Percentiles rank a stretch among this genome's conserved stretches.
These are phyloP conservation scores for Antheraea mylitta DNA, from an alignment of 1,140 invertebrate species.

Conservation along the genomic window DNA sequence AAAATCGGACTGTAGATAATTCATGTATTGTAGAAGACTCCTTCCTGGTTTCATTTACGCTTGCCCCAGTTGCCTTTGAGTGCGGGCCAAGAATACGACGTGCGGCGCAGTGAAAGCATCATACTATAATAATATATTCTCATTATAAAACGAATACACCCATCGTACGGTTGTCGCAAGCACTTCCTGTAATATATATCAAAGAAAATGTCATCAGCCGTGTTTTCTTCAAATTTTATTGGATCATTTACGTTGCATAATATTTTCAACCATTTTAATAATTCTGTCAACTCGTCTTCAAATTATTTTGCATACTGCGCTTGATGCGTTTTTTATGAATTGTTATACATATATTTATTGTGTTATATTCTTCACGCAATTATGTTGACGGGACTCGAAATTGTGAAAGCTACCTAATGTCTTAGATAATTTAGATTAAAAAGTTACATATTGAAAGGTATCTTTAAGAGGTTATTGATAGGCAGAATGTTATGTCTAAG, in stretches of 20 bases:
- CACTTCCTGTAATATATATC: constrained; percentile 44
- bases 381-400: too few species aligned
- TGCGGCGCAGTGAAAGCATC: constrained; percentile 41
- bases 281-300: not conserved
- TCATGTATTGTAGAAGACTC: constrained; percentile 10
- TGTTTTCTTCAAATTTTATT: constrained; percentile 2
- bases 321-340: too few species aligned
- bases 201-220: constrained; percentile 23
- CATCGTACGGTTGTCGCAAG: constrained; percentile 35
- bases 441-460: too few species aligned
- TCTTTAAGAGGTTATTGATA: too few species aligned
- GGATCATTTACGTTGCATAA: not conserved
- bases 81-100: too few species aligned
- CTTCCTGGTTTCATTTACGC: constrained; percentile 44
- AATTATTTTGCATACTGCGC: not conserved
- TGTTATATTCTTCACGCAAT: too few species aligned
- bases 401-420: too few species aligned
- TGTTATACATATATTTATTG: too few species aligned
- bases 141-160: constrained; percentile 42
- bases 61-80: constrained; percentile 54
- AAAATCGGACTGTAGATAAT: not conserved
- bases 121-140: constrained; percentile 34
- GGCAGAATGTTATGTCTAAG: too few species aligned
- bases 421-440: too few species aligned
- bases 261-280: not conserved